Evolutionary conservation across 2,888 invertebrate genomes (phyloP).

Genomic region (Drosophila anomelani): DNA sequence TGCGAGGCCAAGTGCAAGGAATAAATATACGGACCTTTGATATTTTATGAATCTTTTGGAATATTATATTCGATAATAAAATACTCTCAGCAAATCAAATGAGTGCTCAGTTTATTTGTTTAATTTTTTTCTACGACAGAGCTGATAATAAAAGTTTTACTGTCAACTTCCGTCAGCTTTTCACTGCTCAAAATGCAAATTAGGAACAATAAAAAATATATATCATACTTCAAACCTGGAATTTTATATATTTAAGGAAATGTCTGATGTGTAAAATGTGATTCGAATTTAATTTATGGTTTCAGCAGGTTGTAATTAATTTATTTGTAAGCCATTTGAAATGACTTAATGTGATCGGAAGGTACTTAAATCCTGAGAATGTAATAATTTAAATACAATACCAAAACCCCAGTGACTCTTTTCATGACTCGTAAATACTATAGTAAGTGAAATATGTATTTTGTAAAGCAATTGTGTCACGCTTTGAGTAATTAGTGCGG

Average conservation of each 20-base stretch:
- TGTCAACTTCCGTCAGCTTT: not conserved
- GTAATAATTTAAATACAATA: not conserved
- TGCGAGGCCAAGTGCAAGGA: conserved; percentile 59
- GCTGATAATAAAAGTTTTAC: not conserved
- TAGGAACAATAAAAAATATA: not conserved
- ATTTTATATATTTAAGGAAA: conserved; percentile 1
- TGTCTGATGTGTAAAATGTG: not conserved
- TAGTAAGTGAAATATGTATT: not conserved
- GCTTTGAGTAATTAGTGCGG: conserved; percentile 5
- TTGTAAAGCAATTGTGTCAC: conserved; percentile 10
- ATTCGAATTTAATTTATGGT: not conserved
- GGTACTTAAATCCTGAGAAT: not conserved
- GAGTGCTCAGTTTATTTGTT: not conserved
- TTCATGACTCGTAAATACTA: conserved; percentile 1
- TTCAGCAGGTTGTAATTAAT: conserved; percentile 2
- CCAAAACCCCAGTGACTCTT: not conserved
- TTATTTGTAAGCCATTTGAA: not conserved
- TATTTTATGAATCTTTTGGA: not conserved
- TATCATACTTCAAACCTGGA: not conserved
- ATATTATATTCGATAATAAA: not conserved
- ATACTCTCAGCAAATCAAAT: not conserved
- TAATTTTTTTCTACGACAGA: too few species aligned
- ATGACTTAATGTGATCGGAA: too few species aligned
- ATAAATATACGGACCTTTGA: conserved; percentile 6
- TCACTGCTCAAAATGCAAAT: not conserved